phyloP scores from a whole-genome alignment of 2,888 invertebrate genomes.

The Priocnemis perturbator region DNA sequence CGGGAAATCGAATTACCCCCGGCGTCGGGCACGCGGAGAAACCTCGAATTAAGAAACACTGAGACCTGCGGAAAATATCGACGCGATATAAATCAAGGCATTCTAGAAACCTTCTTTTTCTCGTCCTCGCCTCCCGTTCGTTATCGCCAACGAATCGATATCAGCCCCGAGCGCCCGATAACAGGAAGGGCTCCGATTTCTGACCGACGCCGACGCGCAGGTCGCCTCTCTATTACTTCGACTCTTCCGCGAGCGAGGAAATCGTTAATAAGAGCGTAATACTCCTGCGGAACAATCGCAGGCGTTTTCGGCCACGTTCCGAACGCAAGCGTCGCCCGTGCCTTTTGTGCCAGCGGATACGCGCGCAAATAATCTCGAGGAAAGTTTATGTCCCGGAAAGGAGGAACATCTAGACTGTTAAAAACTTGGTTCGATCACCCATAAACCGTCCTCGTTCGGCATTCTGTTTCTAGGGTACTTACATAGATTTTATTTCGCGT shows the following conservation, averaged over 20 bases:
- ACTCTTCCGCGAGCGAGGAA: no score
- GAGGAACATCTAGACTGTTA: slow-evolving; percentile 62
- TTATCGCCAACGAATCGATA: slow-evolving; percentile 49
- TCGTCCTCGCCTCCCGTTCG: slow-evolving; percentile 54
- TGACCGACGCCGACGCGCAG: no score
- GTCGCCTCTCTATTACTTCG: no score
- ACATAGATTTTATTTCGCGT: slow-evolving; percentile 59
- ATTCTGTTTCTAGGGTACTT: slow-evolving; percentile 65
- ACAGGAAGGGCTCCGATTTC: slow-evolving; percentile 9
- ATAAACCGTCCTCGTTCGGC: slow-evolving; percentile 59
- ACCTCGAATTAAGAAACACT: slow-evolving; percentile 74
- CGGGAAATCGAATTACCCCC: slow-evolving; percentile 70
- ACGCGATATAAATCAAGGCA: slow-evolving; percentile 71
- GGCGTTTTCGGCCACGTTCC: no score
- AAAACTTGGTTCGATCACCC: slow-evolving; percentile 65
- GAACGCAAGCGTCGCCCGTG: background rate
- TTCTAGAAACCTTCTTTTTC: slow-evolving; percentile 61
- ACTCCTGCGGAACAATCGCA: no score
- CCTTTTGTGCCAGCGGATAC: slow-evolving; percentile 5
- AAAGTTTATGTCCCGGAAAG: slow-evolving; percentile 61
- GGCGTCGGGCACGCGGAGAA: slow-evolving; percentile 55
- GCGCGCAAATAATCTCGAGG: slow-evolving; percentile 37
- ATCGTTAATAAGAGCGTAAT: no score
- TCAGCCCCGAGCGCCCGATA: slow-evolving; percentile 23
- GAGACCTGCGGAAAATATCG: slow-evolving; percentile 73